These are phyloP conservation scores for Anabacerthia variegaticeps DNA, from an alignment of 2,797 vertebrate genomes.

Conservation along the genomic window DNA sequence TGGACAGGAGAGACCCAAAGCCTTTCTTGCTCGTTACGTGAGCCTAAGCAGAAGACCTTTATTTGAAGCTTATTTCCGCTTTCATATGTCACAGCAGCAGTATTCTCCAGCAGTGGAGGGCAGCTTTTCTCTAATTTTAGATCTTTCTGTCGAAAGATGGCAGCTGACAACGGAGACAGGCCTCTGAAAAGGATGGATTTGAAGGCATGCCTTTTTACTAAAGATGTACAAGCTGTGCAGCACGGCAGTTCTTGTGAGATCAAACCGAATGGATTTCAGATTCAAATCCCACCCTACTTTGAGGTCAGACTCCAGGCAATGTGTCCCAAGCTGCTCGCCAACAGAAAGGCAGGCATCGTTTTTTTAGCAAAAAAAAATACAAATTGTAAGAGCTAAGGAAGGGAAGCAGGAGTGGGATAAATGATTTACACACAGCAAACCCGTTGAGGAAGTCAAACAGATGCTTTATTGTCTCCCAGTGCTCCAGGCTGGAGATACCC, in stretches of 20 bases:
- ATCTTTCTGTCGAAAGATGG: slow-evolving; percentile 63
- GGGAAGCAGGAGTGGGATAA: background rate
- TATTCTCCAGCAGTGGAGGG: slow-evolving; percentile 69
- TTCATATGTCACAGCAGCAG: slow-evolving; percentile 62
- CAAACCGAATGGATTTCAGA: slow-evolving; percentile 29
- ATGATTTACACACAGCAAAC: slow-evolving; percentile 26
- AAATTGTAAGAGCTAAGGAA: background rate
- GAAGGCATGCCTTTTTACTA: slow-evolving; percentile 58
- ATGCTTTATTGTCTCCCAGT: slow-evolving; percentile 8
- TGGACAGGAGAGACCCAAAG: slow-evolving; percentile 22
- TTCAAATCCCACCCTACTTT: slow-evolving; percentile 57
- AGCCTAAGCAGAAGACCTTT: slow-evolving; percentile 33
- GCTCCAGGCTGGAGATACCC: background rate
- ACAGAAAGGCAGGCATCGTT: background rate
- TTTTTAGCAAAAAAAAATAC: background rate
- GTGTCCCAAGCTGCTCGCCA: slow-evolving; percentile 15
- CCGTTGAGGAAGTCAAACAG: background rate
- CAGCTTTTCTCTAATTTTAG: slow-evolving; percentile 71
- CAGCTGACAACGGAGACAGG: slow-evolving; percentile 64
- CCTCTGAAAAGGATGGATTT: slow-evolving; percentile 68
- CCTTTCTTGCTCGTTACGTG: slow-evolving; percentile 24
- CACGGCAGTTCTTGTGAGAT: background rate
- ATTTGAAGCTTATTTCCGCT: slow-evolving; percentile 50
- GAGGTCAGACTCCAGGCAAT: slow-evolving; percentile 58
- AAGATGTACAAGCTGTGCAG: slow-evolving; percentile 49